These are phyloP conservation scores for Synanthedon tipuliformis DNA, from an alignment of 2,888 invertebrate species.

Conservation along the genomic window DNA sequence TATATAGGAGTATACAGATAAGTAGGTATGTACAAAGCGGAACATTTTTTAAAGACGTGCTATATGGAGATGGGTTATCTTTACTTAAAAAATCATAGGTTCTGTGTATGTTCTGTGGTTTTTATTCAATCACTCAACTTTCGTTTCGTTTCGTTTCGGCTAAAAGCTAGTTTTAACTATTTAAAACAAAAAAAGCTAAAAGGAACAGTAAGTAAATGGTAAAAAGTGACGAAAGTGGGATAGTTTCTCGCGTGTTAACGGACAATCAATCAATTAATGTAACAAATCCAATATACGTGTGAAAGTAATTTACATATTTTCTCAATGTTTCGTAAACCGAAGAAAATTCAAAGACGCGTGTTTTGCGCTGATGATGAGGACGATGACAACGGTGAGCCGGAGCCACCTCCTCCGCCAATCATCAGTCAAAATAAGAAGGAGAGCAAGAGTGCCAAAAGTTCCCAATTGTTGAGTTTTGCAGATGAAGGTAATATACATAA, in stretches of 20 bases:
- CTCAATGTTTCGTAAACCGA: constrained; percentile 90
- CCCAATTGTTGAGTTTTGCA: constrained; percentile 82
- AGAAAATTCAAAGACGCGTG: constrained; percentile 82
- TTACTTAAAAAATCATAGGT: too few species aligned
- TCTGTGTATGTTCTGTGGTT: too few species aligned
- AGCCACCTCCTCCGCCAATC: constrained; percentile 67
- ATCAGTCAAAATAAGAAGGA: constrained; percentile 60
- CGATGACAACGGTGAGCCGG: constrained; percentile 60
- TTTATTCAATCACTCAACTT: too few species aligned
- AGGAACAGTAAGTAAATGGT: neutral
- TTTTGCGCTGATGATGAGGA: constrained; percentile 80
- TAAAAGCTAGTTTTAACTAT: too few species aligned
- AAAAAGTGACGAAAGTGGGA: neutral
- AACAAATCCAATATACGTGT: too few species aligned
- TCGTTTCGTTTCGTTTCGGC: too few species aligned
- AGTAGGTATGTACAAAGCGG: too few species aligned
- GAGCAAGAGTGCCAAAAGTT: constrained; percentile 67
- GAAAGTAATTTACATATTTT: constrained; percentile 41
- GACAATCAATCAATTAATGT: too few species aligned
- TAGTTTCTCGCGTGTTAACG: neutral
- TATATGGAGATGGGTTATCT: too few species aligned
- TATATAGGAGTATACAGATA: too few species aligned
- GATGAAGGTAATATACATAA: constrained; percentile 71
- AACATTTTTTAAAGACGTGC: too few species aligned
- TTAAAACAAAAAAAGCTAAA: too few species aligned